Conservation (phyloP, 1,140 invertebrate species). For the Drosophila erecta region DNA sequence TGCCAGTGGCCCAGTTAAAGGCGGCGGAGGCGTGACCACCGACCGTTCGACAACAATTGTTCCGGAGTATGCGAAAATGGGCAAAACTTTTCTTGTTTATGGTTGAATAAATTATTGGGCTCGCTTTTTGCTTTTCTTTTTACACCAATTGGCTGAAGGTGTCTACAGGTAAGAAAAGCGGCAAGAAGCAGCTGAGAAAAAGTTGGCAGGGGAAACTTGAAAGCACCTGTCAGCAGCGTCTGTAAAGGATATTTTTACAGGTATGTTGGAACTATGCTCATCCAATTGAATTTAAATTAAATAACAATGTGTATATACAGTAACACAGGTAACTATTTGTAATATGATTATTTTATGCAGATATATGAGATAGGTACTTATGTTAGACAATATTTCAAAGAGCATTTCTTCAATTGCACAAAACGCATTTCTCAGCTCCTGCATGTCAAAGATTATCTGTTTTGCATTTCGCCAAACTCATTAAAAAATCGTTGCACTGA, state of each 20-base stretch:
- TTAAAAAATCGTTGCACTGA: constrained; percentile 70
- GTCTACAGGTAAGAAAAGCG: constrained; percentile 17
- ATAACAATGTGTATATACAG: not conserved
- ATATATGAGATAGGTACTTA: no score
- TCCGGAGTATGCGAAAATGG: constrained; percentile 29
- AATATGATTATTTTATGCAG: no score
- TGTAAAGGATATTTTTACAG: not conserved
- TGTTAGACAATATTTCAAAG: no score
- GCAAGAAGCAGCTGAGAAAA: not conserved
- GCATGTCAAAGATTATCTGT: constrained; percentile 15
- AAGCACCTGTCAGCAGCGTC: constrained; percentile 5
- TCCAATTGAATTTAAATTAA: no score
- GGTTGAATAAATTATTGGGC: constrained; percentile 30
- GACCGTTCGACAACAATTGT: constrained; percentile 48
- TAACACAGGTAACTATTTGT: no score
- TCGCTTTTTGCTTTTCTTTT: constrained; percentile 6
- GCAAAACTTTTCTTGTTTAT: constrained; percentile 37
- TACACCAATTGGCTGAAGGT: constrained; percentile 32
- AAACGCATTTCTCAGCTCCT: not conserved
- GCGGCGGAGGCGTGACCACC: constrained; percentile 36
- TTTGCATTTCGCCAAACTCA: constrained; percentile 59
- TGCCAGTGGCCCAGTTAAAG: constrained; percentile 31
- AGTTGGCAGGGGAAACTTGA: not conserved
- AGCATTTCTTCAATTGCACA: no score
- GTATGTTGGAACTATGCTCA: not conserved